Evolutionary conservation across 2,113 vertebrate genomes (phyloP), one percentile per base, ranked within the genome.

Genomic region (Ibidorhyncha struthersii): DNA sequence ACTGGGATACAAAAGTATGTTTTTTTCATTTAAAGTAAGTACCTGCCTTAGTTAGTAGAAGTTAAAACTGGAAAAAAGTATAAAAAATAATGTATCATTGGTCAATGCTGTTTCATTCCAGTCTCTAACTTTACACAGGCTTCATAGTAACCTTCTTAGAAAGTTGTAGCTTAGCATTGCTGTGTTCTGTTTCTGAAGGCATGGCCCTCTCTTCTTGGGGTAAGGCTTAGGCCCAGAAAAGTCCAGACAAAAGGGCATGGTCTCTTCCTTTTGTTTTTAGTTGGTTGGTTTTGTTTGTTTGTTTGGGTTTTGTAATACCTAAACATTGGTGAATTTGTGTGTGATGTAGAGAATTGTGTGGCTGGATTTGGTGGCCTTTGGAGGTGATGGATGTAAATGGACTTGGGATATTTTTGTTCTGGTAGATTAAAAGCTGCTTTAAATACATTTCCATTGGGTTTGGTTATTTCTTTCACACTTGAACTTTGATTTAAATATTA

Each of bases 1-100:
- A 34, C 22, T 0, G 0, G 30, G 18, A 30, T 53, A 23, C 45
- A 45, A 63, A 76, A 77, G 22, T 30, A 41, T 0, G 1, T 2
- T 5, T n/a, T 58, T 74, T 91, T 45, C 18, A 7, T 83, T 80
- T 71, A 19, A 8, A 67, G 22, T 8, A 52, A 63, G 34, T 79
- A n/a, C n/a, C 26, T 72, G 34, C 30, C 59, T 90, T 58, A 63
- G 25, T 61, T 40, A 65, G 14, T 34, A 40, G 29, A 47, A 61
- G 16, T n/a, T 78, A 90, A 66, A 52, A 74, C 14, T 73, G 36
- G 61, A 8, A 56, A 34, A 55, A 29, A 56, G 27, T 7, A 8
- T 36, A 22, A 66, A 71, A 73, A 34, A 16, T 6, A 66, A 5
- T 4, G 10, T 34, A 0, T 38, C 16, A 4, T 52, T 69, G 30